phyloP scores from a whole-genome alignment of 2,797 vertebrate genomes.

The Cebuella pygmaea region DNA sequence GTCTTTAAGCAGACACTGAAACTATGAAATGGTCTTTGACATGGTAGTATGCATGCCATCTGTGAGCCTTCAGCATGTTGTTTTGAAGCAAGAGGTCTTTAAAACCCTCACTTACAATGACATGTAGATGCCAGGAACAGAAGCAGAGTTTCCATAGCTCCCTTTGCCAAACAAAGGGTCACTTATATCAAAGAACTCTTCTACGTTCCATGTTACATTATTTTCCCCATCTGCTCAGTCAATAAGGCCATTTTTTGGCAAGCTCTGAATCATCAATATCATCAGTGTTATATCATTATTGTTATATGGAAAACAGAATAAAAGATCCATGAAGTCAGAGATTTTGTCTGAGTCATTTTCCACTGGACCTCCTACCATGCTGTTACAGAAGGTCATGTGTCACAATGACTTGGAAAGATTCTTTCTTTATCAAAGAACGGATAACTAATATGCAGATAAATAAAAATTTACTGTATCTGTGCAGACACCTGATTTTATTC shows the following conservation, averaged over 20 bases:
- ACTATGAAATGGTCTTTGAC: background rate
- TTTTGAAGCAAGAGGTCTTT: background rate
- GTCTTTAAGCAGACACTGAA: background rate
- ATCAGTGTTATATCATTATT: background rate
- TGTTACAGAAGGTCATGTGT: background rate
- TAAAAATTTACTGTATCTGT: too few relatives aligned
- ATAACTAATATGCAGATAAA: background rate
- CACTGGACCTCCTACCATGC: background rate
- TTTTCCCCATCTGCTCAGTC: constrained; percentile 8
- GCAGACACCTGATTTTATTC: background rate
- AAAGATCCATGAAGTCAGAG: background rate
- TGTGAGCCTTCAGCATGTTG: constrained; percentile 4
- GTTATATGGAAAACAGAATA: constrained; percentile 11
- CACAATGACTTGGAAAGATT: background rate
- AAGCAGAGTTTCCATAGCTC: background rate
- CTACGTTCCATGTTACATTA: background rate
- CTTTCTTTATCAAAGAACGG: background rate
- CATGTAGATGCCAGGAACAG: background rate
- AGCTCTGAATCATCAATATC: background rate
- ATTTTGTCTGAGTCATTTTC: background rate
- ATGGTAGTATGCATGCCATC: background rate
- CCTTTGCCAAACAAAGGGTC: constrained; percentile 26
- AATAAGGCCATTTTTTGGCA: background rate
- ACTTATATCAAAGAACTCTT: background rate
- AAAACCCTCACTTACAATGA: background rate